Conservation (phyloP, 2,113 vertebrate species). For the Thymallus thymallus region DNA sequence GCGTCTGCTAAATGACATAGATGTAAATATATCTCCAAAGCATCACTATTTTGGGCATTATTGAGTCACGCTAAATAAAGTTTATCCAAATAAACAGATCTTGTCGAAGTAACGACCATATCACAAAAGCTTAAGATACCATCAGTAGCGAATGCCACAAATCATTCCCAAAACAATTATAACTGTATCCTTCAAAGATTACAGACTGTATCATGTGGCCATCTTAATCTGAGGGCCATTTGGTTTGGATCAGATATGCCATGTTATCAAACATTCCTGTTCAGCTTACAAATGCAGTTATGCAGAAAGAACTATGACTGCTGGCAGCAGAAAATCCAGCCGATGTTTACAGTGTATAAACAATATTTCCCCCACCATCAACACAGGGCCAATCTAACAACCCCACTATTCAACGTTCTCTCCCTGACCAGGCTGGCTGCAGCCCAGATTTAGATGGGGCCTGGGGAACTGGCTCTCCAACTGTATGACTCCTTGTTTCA, state of each 20-base stretch:
- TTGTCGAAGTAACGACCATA: background rate
- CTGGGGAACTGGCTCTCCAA: conserved; percentile 28
- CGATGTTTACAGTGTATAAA: conserved; percentile 30
- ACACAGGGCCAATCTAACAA: conserved; percentile 37
- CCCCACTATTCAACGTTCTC: conserved; percentile 52
- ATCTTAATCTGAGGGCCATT: background rate
- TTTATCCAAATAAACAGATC: background rate
- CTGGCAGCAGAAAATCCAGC: background rate
- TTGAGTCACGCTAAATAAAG: too few species aligned
- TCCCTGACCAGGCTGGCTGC: conserved; percentile 43
- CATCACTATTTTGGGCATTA: too few species aligned
- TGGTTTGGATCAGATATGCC: background rate
- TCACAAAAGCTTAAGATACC: background rate
- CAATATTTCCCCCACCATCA: background rate
- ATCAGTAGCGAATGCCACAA: background rate
- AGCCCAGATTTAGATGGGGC: conserved; percentile 36
- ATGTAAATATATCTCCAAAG: too few species aligned
- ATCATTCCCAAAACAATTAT: background rate
- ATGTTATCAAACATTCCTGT: conserved; percentile 11
- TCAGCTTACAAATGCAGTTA: conserved; percentile 3
- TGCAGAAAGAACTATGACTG: background rate
- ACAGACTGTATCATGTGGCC: background rate
- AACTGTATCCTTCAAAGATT: background rate
- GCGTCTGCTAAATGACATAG: too few species aligned
- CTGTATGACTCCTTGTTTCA: conserved; percentile 64